These are phyloP conservation scores for Noctua janthina DNA, from an alignment of 2,888 invertebrate genomes.

Conservation along the genomic window DNA sequence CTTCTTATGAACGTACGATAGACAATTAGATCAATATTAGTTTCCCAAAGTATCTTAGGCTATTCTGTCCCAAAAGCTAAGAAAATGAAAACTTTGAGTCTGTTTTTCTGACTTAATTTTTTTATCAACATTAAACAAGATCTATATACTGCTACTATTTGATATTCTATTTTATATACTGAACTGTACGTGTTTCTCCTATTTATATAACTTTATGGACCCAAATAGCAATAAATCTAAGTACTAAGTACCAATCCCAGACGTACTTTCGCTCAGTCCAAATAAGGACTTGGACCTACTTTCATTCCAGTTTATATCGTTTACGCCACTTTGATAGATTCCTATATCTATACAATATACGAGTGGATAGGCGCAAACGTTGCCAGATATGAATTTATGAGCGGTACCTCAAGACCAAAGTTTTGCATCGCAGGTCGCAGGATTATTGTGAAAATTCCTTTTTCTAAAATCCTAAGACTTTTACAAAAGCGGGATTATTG, in stretches of 20 bases:
- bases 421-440: not conserved
- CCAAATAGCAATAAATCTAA: constrained; percentile 43
- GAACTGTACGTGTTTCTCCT: constrained; percentile 1
- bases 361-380: not conserved
- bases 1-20: not conserved
- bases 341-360: not conserved
- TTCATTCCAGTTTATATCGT: constrained; percentile 59
- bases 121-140: not conserved
- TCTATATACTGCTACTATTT: not conserved
- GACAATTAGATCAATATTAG: not conserved
- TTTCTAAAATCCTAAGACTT: not conserved
- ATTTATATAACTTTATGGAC: constrained; percentile 33
- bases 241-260: constrained; percentile 23
- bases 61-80: not conserved
- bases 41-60: not conserved
- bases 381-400: constrained; percentile 2
- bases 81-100: not conserved
- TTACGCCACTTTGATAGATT: constrained; percentile 41
- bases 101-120: not conserved
- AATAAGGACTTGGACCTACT: constrained; percentile 55
- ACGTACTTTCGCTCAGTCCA: constrained; percentile 50
- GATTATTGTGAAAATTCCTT: not conserved
- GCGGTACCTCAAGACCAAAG: not conserved
- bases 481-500: not conserved
- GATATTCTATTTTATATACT: not conserved